Evolutionary conservation across 2,888 invertebrate species (phyloP).

Genomic region (Drosophila cognata): DNA sequence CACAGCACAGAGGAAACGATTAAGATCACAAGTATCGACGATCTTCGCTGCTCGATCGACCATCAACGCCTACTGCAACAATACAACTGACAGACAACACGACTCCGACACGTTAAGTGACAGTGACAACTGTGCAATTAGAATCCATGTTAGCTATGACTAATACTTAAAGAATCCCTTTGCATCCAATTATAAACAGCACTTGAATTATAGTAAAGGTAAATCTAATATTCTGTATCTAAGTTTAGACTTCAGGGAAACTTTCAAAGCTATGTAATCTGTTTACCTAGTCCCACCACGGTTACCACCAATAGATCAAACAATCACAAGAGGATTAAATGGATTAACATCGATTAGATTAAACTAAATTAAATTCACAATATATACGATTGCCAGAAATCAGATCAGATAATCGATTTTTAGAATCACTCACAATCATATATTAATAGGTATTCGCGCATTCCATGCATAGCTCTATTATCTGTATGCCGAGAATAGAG

Average conservation of each 20-base stretch:
- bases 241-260: background rate
- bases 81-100: constrained; percentile 61
- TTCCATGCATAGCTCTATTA: background rate
- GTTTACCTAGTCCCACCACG: background rate
- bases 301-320: background rate
- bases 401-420: background rate
- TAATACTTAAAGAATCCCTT: background rate
- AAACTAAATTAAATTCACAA: background rate
- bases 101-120: constrained; percentile 66
- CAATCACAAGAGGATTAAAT: background rate
- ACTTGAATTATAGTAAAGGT: background rate
- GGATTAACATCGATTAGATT: background rate
- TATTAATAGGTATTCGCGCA: background rate
- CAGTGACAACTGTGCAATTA: constrained; percentile 56
- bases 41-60: constrained; percentile 4
- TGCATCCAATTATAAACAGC: background rate
- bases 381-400: background rate
- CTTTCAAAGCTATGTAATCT: background rate
- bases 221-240: background rate
- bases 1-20: constrained; percentile 20
- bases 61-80: constrained; percentile 39
- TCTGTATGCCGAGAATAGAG: background rate
- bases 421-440: background rate
- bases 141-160: constrained; percentile 37
- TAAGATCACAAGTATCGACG: constrained; percentile 65